A percentile compares a stretch with the other conserved stretches of the same genome.
Conservation (phyloP, 2,888 invertebrate species). For the Lycocerus yunnanus region DNA sequence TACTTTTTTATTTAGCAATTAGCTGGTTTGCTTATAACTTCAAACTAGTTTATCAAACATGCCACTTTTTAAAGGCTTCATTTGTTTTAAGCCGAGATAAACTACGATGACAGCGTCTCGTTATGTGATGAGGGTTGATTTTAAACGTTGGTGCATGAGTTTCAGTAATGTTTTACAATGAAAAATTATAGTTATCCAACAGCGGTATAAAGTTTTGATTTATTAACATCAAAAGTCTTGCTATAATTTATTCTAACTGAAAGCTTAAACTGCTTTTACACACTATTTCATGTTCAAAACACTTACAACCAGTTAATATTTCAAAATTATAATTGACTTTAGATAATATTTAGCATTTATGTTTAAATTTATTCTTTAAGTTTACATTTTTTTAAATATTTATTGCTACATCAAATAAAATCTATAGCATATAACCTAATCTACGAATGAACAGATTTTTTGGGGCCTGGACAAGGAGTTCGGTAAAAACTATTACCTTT, state of each 20-base stretch:
- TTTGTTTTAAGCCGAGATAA: constrained; percentile 33
- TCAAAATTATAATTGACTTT: not conserved
- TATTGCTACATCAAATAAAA: not conserved
- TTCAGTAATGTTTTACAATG: constrained; percentile 26
- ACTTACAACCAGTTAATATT: not conserved
- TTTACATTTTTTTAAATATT: too few species aligned
- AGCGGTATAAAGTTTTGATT: constrained; percentile 20
- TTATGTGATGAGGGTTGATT: constrained; percentile 31
- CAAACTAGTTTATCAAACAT: constrained; percentile 28
- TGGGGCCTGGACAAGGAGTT: not conserved
- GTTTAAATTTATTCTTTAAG: not conserved
- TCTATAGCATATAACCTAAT: not conserved
- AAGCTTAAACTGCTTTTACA: not conserved
- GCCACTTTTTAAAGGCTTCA: constrained; percentile 30
- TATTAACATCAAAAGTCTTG: constrained; percentile 19
- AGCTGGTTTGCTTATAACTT: not conserved
- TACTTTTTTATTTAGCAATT: not conserved
- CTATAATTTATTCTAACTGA: constrained; percentile 20
- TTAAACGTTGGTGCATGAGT: constrained; percentile 24
- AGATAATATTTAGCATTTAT: not conserved
- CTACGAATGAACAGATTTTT: not conserved
- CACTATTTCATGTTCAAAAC: not conserved
- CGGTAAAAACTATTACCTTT: not conserved
- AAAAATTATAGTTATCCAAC: constrained; percentile 24
- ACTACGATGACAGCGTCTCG: constrained; percentile 31